Evolutionary conservation across 2,888 invertebrate genomes (phyloP).

Genomic region (Apamea sordens): DNA sequence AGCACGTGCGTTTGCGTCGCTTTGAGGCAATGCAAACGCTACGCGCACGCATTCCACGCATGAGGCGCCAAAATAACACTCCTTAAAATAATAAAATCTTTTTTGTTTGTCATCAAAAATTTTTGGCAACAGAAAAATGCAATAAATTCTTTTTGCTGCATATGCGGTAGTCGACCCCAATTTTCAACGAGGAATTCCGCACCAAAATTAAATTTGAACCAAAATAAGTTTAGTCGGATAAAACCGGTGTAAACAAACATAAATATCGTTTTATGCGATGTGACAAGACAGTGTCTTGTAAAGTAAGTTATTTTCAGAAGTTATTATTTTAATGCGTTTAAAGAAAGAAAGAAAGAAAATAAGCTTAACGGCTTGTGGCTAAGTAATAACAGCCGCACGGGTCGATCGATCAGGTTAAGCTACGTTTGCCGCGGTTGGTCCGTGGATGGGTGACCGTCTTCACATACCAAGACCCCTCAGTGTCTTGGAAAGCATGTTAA

Average conservation of each 20-base stretch:
- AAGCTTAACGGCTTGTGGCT: too few species aligned
- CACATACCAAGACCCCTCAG: too few species aligned
- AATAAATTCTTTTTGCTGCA: slow-evolving; percentile 21
- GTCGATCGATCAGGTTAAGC: too few species aligned
- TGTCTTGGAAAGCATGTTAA: background rate
- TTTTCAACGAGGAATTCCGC: slow-evolving; percentile 11
- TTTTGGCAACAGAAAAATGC: slow-evolving; percentile 37
- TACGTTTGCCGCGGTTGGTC: too few species aligned
- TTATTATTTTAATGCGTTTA: background rate
- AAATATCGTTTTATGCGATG: background rate
- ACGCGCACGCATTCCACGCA: slow-evolving; percentile 12
- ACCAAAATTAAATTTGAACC: slow-evolving; percentile 18
- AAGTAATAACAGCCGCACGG: too few species aligned
- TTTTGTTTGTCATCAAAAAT: slow-evolving; percentile 3
- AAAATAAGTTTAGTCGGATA: slow-evolving; percentile 1
- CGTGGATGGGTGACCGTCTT: too few species aligned
- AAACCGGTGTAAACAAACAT: slow-evolving; percentile 17
- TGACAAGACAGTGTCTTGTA: background rate
- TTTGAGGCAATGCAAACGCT: background rate
- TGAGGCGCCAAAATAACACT: slow-evolving; percentile 6
- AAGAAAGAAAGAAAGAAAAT: too few species aligned
- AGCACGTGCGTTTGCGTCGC: background rate
- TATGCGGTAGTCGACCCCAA: slow-evolving; percentile 16
- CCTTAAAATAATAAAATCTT: background rate
- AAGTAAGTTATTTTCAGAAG: slow-evolving; percentile 1